A percentile compares a stretch with the other conserved stretches of the same genome.
phyloP scores from a whole-genome alignment of 2,888 invertebrate genomes.

The Lepidocyrtinus sp. region DNA sequence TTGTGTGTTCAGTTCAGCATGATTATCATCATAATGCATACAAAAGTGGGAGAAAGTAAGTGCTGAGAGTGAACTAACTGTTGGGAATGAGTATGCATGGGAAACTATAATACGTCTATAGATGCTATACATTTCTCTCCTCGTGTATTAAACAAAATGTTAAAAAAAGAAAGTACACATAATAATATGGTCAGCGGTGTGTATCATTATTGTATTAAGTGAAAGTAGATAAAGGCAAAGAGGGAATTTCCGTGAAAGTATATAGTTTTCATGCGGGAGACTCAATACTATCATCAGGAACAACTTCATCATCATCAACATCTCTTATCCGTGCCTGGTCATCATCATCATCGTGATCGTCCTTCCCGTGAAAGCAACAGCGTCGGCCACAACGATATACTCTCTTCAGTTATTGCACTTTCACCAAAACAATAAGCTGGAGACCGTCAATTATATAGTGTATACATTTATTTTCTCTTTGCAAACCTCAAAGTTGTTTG shows the following conservation, averaged over 20 bases:
- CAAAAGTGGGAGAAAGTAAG: too few species aligned
- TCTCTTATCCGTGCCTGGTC: conserved; percentile 8
- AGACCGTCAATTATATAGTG: neutral
- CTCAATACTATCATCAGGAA: neutral
- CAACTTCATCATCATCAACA: neutral
- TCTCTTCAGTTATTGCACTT: neutral
- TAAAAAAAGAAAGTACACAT: neutral
- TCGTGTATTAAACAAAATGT: neutral
- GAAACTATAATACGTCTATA: neutral
- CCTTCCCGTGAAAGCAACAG: conserved; percentile 52
- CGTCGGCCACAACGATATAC: conserved; percentile 32
- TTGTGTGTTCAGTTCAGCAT: neutral
- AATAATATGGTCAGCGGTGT: conserved; percentile 26
- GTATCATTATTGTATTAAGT: neutral
- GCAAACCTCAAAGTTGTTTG: neutral
- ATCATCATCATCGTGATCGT: conserved; percentile 30
- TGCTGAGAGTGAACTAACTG: neutral
- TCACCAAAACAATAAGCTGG: neutral
- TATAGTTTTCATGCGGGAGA: conserved; percentile 48
- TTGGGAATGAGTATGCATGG: neutral
- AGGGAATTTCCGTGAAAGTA: conserved; percentile 21
- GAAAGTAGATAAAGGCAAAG: neutral
- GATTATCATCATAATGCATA: neutral
- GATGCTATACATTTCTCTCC: neutral
- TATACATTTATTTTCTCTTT: neutral